Percentiles rank a stretch among this genome's conserved stretches.
These are phyloP conservation scores for Drosophila monieri DNA, from an alignment of 2,888 invertebrate genomes.

Conservation along the genomic window DNA sequence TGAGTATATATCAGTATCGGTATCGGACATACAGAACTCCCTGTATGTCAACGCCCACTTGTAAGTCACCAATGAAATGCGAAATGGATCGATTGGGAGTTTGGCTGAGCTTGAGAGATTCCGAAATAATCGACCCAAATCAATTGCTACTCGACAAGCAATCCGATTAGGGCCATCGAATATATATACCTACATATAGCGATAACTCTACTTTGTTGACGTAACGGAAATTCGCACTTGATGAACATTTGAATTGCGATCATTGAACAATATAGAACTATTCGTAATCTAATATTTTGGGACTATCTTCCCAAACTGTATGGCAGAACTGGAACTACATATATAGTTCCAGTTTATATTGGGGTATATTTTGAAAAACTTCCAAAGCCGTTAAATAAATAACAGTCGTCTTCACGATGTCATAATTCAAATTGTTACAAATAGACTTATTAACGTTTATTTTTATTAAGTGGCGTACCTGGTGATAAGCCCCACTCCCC, in stretches of 20 bases:
- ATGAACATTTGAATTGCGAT: conserved; percentile 35
- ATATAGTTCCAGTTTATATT: no score
- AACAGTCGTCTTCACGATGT: conserved; percentile 51
- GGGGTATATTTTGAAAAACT: conserved; percentile 5
- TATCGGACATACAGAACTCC: conserved; percentile 20
- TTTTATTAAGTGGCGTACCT: conserved; percentile 73
- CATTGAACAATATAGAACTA: conserved; percentile 22
- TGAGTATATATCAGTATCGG: conserved; percentile 24
- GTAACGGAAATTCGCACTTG: conserved; percentile 58
- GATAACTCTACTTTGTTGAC: conserved; percentile 41
- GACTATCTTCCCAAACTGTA: conserved; percentile 48
- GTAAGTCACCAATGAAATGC: conserved; percentile 42
- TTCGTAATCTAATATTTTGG: conserved; percentile 25
- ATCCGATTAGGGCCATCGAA: conserved; percentile 49
- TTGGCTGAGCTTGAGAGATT: conserved; percentile 6
- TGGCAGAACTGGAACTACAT: neutral
- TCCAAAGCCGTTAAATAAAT: conserved; percentile 29
- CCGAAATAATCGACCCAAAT: conserved; percentile 55
- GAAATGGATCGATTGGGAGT: conserved; percentile 23
- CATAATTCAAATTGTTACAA: conserved; percentile 77
- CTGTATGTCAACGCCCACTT: conserved; percentile 59
- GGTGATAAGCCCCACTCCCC: conserved; percentile 56
- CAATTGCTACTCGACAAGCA: conserved; percentile 71
- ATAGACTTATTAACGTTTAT: conserved; percentile 77
- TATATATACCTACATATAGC: conserved; percentile 18